Conservation (phyloP, 2,113 vertebrate genomes). For the Hemiscyllium ocellatum region DNA sequence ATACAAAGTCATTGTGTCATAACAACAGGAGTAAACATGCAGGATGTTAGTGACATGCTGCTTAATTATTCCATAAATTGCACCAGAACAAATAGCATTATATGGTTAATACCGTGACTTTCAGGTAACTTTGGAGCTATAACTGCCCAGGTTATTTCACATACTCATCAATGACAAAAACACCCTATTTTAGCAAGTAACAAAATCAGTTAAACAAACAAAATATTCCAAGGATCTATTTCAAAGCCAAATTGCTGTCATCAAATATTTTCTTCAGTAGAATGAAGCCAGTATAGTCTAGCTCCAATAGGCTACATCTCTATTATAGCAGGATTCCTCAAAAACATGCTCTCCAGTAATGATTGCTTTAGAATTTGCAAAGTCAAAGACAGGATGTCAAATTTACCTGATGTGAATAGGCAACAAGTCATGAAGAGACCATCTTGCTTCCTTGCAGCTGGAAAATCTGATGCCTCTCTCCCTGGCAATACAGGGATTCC, state of each 20-base stretch:
- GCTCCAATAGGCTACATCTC: background rate
- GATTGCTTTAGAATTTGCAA: background rate
- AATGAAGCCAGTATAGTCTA: background rate
- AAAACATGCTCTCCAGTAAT: background rate
- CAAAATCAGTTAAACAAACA: no score
- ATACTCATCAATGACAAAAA: background rate
- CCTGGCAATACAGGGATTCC: background rate
- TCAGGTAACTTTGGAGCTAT: background rate
- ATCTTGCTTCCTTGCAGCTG: background rate
- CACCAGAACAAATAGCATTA: background rate
- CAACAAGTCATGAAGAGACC: no score
- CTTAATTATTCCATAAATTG: background rate
- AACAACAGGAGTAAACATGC: no score
- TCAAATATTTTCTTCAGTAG: background rate
- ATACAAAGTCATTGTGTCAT: no score
- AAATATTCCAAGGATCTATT: no score
- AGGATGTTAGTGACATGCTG: background rate
- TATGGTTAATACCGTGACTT: background rate
- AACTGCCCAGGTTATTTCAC: background rate
- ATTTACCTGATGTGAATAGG: background rate
- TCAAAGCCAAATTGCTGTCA: background rate
- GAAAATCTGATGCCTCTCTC: background rate
- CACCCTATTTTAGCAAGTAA: background rate
- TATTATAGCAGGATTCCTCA: no score
- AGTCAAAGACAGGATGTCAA: background rate